A percentile compares a stretch with the other conserved stretches of the same genome.
phyloP scores from a whole-genome alignment of 2,113 vertebrate genomes.

The Salminus brasiliensis region DNA sequence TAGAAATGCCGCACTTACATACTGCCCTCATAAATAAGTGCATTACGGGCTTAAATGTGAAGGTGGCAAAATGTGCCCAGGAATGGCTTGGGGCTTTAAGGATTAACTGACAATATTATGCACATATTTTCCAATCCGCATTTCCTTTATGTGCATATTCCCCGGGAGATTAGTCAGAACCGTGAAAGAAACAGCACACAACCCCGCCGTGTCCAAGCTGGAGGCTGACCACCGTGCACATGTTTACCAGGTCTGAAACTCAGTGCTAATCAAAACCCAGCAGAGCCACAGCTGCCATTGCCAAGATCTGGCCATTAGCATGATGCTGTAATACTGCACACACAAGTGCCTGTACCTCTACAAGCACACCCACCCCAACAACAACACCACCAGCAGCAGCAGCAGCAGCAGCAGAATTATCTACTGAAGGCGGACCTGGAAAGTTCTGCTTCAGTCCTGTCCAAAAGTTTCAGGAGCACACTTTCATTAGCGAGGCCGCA shows the following conservation, averaged over 20 bases:
- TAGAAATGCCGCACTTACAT: no score
- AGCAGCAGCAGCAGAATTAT: not conserved
- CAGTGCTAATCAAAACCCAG: not conserved
- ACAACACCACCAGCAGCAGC: not conserved
- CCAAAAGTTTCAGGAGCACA: constrained; percentile 21
- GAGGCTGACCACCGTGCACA: not conserved
- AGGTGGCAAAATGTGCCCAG: no score
- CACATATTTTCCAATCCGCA: not conserved
- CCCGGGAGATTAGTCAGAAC: not conserved
- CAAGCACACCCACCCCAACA: not conserved
- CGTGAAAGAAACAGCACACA: not conserved
- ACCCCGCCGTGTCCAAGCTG: not conserved
- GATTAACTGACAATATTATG: no score
- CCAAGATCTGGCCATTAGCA: not conserved
- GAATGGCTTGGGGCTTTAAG: no score
- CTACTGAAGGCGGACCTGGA: not conserved
- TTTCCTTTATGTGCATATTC: not conserved
- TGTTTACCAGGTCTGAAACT: no score
- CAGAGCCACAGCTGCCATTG: not conserved
- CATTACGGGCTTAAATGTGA: no score
- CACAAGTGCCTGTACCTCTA: not conserved
- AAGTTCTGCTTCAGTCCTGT: not conserved
- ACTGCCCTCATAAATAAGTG: no score
- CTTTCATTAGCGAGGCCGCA: constrained; percentile 21
- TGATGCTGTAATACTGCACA: not conserved